A percentile compares a stretch with the other conserved stretches of the same genome.
These are phyloP conservation scores for Cervus canadensis DNA, from an alignment of 2,113 vertebrate genomes.

Conservation along the genomic window DNA sequence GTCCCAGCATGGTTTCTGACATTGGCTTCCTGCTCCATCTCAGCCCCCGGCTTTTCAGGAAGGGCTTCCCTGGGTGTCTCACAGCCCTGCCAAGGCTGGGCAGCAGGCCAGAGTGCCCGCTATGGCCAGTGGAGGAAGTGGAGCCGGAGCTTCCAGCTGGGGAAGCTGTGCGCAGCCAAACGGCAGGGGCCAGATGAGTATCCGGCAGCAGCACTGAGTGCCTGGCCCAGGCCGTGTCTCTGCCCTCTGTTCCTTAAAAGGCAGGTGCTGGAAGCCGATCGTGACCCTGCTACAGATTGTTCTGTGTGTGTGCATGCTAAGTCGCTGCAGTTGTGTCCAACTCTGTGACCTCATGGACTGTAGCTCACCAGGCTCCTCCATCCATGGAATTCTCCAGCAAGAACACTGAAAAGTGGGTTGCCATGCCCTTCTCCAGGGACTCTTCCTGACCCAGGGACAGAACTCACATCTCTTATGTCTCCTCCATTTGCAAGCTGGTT, in stretches of 20 bases:
- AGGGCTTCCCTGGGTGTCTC: slow-evolving; percentile 39
- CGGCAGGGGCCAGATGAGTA: background rate
- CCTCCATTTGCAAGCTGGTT: background rate
- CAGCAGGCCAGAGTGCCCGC: slow-evolving; percentile 28
- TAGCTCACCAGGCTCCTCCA: background rate
- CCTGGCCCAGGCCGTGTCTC: background rate
- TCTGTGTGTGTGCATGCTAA: background rate
- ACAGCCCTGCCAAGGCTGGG: slow-evolving; percentile 47
- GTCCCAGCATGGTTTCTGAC: background rate
- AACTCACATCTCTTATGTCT: background rate
- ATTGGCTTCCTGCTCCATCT: slow-evolving; percentile 32
- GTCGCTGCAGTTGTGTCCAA: background rate
- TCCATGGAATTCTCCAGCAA: background rate
- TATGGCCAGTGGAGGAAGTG: background rate
- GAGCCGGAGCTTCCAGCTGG: background rate
- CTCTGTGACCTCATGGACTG: background rate
- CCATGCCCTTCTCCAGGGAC: background rate
- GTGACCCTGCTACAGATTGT: background rate
- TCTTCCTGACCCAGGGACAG: background rate
- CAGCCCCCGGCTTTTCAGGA: slow-evolving; percentile 24
- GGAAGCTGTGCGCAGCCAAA: background rate
- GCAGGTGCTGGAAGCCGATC: background rate
- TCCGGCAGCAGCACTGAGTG: background rate
- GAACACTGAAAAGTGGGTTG: background rate
- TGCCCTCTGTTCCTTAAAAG: background rate